phyloP scores from a whole-genome alignment of 2,113 vertebrate species.

The Tragelaphus strepsiceros region DNA sequence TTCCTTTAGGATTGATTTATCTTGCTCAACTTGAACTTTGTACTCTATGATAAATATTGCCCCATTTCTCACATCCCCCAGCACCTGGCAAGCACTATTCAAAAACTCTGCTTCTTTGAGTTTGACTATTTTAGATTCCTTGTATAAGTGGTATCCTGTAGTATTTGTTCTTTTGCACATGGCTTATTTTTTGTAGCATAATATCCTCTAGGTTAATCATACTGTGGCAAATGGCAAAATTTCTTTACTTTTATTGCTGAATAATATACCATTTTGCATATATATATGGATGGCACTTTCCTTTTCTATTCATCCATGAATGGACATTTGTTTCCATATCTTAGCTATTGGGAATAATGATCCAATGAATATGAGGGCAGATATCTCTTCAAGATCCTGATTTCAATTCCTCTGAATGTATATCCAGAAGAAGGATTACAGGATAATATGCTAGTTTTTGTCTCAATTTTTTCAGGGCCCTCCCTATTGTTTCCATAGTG shows the following conservation, averaged over 20 bases:
- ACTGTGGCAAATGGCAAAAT: background rate
- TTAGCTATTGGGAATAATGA: background rate
- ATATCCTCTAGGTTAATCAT: background rate
- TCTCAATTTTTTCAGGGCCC: background rate
- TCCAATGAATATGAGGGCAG: background rate
- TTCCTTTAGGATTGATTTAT: background rate
- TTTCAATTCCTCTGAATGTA: background rate
- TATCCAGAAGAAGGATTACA: background rate
- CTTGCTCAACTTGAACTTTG: background rate
- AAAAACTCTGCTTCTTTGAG: background rate
- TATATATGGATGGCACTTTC: background rate
- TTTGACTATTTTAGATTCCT: background rate
- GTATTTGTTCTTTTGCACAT: background rate
- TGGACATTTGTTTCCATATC: background rate
- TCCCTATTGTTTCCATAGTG: background rate
- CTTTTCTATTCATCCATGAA: background rate
- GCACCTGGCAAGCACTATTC: background rate
- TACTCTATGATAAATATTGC: background rate
- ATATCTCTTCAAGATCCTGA: background rate
- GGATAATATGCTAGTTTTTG: too few relatives aligned
- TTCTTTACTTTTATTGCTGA: background rate
- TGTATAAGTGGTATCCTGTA: background rate
- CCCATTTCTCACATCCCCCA: background rate
- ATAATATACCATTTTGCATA: background rate
- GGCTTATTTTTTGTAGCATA: background rate